Conservation (phyloP, 2,888 invertebrate genomes). For the Nysson spinosus region DNA sequence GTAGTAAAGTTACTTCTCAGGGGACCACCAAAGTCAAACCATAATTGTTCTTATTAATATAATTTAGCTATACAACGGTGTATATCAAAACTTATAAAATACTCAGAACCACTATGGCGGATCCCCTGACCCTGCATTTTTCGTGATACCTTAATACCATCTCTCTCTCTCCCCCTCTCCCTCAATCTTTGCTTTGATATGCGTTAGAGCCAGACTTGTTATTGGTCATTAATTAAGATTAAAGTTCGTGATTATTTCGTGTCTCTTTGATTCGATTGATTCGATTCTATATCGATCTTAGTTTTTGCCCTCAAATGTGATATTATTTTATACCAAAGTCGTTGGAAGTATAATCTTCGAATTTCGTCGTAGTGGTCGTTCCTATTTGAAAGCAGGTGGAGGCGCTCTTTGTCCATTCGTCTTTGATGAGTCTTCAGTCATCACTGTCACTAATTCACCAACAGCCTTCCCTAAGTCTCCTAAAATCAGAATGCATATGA, state of each 20-base stretch:
- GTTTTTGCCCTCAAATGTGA: not conserved
- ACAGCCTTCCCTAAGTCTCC: slow-evolving; percentile 93
- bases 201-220: slow-evolving; percentile 75
- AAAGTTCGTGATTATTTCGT: slow-evolving; percentile 33
- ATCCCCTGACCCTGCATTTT: slow-evolving; percentile 63
- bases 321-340: slow-evolving; percentile 2
- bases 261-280: not conserved
- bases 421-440: slow-evolving; percentile 84
- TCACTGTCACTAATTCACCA: slow-evolving; percentile 92
- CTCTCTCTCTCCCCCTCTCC: slow-evolving; percentile 64
- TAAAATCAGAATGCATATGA: slow-evolving; percentile 71
- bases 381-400: slow-evolving; percentile 74
- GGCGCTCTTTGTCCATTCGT: slow-evolving; percentile 72
- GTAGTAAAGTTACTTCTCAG: slow-evolving; percentile 68
- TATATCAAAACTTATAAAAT: slow-evolving; percentile 77
- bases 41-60: slow-evolving; percentile 65
- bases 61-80: slow-evolving; percentile 71
- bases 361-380: slow-evolving; percentile 41
- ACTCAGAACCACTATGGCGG: slow-evolving; percentile 72
- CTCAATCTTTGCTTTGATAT: slow-evolving; percentile 76
- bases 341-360: slow-evolving; percentile 17
- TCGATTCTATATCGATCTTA: not conserved
- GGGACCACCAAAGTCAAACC: slow-evolving; percentile 69
- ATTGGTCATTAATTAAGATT: slow-evolving; percentile 69
- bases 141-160: slow-evolving; percentile 54